Conservation (phyloP, 2,113 vertebrate genomes). For the Cyanoderma ruficeps region DNA sequence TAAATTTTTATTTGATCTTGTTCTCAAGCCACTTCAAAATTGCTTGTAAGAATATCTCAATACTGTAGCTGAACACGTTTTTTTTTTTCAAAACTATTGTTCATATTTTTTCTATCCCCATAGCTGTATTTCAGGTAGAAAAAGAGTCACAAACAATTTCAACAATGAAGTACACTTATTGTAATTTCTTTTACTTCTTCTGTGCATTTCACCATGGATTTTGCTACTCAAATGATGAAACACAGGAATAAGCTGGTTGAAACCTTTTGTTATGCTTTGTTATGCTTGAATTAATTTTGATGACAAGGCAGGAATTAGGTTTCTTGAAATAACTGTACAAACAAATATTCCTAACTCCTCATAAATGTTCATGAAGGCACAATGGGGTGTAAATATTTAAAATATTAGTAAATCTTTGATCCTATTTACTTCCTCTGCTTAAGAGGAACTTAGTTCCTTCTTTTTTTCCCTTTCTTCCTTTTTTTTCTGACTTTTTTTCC, state of each 20-base stretch:
- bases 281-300: neutral
- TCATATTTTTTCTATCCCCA: neutral
- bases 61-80: accelerated
- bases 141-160: neutral
- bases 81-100: neutral
- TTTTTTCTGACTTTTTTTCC: neutral
- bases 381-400: neutral
- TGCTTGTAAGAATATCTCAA: neutral
- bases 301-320: neutral
- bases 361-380: neutral
- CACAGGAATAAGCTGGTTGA: neutral
- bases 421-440: neutral
- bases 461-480: too few species aligned
- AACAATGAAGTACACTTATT: neutral
- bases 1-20: neutral
- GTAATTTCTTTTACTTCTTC: neutral
- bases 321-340: neutral
- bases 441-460: neutral
- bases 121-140: neutral
- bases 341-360: neutral
- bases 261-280: neutral
- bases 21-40: neutral
- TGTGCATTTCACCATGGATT: neutral
- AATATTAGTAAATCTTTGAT: neutral
- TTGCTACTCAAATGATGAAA: neutral